Evolutionary conservation across 1,140 invertebrate species (phyloP), one percentile per base, ranked within the genome.

Genomic region (Lordiphosa collinella): DNA sequence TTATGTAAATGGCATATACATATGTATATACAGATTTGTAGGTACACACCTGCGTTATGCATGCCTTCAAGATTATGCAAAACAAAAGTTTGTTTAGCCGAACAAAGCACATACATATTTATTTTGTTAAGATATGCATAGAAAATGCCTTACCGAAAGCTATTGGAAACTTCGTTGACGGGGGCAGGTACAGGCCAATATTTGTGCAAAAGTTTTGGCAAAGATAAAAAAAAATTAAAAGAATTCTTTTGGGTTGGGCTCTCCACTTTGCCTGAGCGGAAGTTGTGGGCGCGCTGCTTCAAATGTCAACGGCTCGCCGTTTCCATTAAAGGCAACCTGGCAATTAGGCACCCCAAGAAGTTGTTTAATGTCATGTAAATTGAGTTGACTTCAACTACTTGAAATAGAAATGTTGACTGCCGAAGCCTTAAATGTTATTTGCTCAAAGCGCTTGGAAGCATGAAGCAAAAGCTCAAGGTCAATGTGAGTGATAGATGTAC

Each of bases 251-350:
- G 67, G 67, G 66, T 61, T 52, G 65, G 75, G 75, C 60, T 37
- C 18, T 8, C 25, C 8, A 13, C 36, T 10, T 47, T 54, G 43
- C 37, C 48, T 40, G 9, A 58, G 16, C 76, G 75, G 75, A 80
- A 76, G 71, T 82, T 59, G 75, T 80, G 76, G 75, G 75, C 75
- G 75, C 63, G 18, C 46, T 29, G 25, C 49, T 60, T 60, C 29
- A 82, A 80, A 80, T 80, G 76, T 82, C 76, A 75, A 82, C 71
- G 29, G 34, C 49, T 65, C 60, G 53, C 35, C 38, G 25, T 49
- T 43, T 34, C 76, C 71, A 58, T 82, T 63, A 76, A 80, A 67
- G 75, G 71, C 57, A 71, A 58, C 55, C 51, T 32, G 57, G 25
- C 76, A 82, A 80, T 80, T 80, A 76, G 61, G 37, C 35, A 38